Percentiles rank a stretch among this genome's conserved stretches.
Evolutionary conservation across 2,797 vertebrate species (phyloP).

Genomic region (Crenuchus spilurus): DNA sequence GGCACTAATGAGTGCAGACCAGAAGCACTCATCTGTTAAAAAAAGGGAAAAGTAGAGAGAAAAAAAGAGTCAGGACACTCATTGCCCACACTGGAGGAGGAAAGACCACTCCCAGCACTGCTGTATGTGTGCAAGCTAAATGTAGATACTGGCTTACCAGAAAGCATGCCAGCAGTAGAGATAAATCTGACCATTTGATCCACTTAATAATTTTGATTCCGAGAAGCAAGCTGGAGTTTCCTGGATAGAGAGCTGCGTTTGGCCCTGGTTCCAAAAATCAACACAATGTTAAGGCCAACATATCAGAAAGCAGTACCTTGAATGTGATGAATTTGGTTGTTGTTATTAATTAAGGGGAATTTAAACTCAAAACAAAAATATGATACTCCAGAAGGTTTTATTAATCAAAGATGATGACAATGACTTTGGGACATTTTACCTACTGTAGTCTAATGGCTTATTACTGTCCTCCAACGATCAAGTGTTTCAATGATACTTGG

Average conservation of each 20-base stretch:
- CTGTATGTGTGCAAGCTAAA: slow-evolving; percentile 10
- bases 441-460: no score
- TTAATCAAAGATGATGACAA: no score
- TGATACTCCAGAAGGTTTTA: no score
- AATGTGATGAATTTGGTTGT: slow-evolving; percentile 10
- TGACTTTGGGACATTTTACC: no score
- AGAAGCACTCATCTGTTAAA: slow-evolving; percentile 35
- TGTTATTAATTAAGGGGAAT: slow-evolving; percentile 16
- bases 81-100: slow-evolving; percentile 28
- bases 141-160: slow-evolving; percentile 11
- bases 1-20: slow-evolving; percentile 60
- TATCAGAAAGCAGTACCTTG: slow-evolving; percentile 1
- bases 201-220: slow-evolving; percentile 22
- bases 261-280: neutral
- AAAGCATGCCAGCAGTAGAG: slow-evolving; percentile 11
- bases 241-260: neutral
- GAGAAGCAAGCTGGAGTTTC: slow-evolving; percentile 20
- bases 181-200: slow-evolving; percentile 23
- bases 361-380: no score
- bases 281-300: neutral
- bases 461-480: no score
- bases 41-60: neutral
- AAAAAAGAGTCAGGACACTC: slow-evolving; percentile 36
- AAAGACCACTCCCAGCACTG: slow-evolving; percentile 10
- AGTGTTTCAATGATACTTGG: no score